Evolutionary conservation across 2,797 vertebrate species (phyloP).

Genomic region (Muscicapa comitata): DNA sequence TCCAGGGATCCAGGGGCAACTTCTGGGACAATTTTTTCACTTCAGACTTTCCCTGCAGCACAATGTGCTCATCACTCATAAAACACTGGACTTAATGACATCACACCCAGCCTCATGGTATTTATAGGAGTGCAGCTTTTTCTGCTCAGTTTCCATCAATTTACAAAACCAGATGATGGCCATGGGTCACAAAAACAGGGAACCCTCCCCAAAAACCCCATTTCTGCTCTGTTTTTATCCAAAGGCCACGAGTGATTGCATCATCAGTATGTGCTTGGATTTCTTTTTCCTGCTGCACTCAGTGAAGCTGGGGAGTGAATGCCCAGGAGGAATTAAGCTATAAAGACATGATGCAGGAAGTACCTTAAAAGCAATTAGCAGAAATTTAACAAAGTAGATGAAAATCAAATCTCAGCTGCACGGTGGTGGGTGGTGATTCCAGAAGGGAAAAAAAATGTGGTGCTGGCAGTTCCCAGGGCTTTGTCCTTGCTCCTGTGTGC

Average conservation of each 20-base stretch:
- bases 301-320: conserved; percentile 52
- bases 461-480: background rate
- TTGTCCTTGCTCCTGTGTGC: accelerated
- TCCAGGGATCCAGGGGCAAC: background rate
- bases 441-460: background rate
- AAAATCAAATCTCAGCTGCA: conserved; percentile 44
- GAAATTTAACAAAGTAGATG: conserved; percentile 70
- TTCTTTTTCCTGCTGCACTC: conserved; percentile 64
- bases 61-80: background rate
- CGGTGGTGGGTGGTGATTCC: background rate
- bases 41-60: background rate
- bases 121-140: background rate
- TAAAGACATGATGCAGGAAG: conserved; percentile 28
- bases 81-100: background rate
- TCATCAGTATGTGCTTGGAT: conserved; percentile 33
- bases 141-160: background rate
- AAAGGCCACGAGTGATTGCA: conserved; percentile 39
- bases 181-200: background rate
- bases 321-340: conserved; percentile 68
- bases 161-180: conserved; percentile 25
- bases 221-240: background rate
- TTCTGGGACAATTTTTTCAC: background rate
- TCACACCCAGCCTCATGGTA: background rate
- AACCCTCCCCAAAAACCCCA: too few species aligned
- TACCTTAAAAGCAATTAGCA: conserved; percentile 70